These are phyloP conservation scores for Aulostomus chinensis DNA, from an alignment of 2,797 vertebrate genomes.

Conservation along the genomic window DNA sequence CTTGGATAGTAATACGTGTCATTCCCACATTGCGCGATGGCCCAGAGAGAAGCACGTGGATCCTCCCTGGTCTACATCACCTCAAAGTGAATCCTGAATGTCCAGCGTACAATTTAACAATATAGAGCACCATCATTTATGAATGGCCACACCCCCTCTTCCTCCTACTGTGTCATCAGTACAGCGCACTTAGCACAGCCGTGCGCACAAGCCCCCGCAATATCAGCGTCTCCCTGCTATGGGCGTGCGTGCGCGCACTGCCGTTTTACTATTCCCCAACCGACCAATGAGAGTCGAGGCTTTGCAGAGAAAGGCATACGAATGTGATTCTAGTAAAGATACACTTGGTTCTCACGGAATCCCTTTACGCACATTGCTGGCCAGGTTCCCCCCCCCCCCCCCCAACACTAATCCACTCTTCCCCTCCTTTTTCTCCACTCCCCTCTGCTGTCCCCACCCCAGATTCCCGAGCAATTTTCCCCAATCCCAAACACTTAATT, in stretches of 20 bases:
- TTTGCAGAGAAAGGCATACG: conserved; percentile 73
- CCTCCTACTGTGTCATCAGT: conserved; percentile 50
- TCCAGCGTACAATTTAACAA: conserved; percentile 46
- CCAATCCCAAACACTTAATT: conserved; percentile 89
- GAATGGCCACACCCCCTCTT: conserved; percentile 64
- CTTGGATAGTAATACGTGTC: conserved; percentile 71
- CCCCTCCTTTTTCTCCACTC: conserved; percentile 65
- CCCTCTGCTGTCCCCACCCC: conserved; percentile 75
- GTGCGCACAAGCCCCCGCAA: conserved; percentile 61
- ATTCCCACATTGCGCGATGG: conserved; percentile 55
- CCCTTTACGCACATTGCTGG: conserved; percentile 73
- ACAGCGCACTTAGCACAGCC: conserved; percentile 52
- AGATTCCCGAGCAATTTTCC: conserved; percentile 76
- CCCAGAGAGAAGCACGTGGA: conserved; percentile 8
- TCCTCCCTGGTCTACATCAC: conserved; percentile 15
- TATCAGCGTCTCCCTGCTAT: conserved; percentile 58
- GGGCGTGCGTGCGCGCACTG: conserved; percentile 67
- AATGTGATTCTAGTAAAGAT: conserved; percentile 77
- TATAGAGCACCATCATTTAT: conserved; percentile 61
- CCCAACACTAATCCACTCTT: conserved; percentile 67
- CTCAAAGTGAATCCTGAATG: conserved; percentile 17
- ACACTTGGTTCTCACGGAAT: conserved; percentile 78
- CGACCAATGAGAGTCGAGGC: conserved; percentile 76
- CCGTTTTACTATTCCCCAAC: conserved; percentile 71
- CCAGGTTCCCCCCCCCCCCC: conserved; percentile 59